phyloP scores from a whole-genome alignment of 2,113 vertebrate species.

The Actenoides lindsayi region DNA sequence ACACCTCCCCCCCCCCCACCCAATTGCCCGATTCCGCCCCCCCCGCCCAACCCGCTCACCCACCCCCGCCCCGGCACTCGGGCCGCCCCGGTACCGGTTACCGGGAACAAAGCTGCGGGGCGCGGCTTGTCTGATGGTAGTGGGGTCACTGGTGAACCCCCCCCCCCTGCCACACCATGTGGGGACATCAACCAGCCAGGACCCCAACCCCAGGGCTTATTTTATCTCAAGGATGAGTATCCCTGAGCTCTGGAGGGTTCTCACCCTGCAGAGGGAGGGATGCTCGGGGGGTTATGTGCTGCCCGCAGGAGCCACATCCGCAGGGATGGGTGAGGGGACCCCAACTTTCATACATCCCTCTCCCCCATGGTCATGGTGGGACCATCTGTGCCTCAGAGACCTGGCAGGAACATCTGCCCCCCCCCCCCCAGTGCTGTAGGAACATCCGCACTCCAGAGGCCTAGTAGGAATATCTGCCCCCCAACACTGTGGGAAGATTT shows the following conservation, averaged over 20 bases:
- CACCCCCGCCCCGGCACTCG: background rate
- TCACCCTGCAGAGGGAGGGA: fast-evolving
- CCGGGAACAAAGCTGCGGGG: background rate
- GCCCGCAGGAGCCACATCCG: background rate
- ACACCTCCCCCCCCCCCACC: slow-evolving; percentile 40
- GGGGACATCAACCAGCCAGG: no score
- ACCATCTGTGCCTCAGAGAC: background rate
- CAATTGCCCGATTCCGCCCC: background rate
- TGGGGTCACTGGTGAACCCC: background rate
- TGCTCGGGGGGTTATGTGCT: fast-evolving
- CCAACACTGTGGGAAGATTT: background rate
- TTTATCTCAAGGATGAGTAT: background rate
- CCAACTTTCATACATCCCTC: background rate
- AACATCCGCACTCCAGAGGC: background rate
- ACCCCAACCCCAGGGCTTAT: background rate
- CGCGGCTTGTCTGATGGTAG: background rate
- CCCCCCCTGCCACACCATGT: background rate
- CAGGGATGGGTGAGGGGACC: background rate
- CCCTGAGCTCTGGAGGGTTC: background rate
- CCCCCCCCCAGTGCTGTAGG: no score
- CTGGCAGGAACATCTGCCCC: no score
- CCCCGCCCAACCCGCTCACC: background rate
- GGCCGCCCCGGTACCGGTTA: background rate
- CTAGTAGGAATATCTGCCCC: background rate
- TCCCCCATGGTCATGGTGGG: fast-evolving